Evolutionary conservation across 2,113 vertebrate species (phyloP), one percentile per base, ranked within the genome.

Genomic region (Notechis scutatus): DNA sequence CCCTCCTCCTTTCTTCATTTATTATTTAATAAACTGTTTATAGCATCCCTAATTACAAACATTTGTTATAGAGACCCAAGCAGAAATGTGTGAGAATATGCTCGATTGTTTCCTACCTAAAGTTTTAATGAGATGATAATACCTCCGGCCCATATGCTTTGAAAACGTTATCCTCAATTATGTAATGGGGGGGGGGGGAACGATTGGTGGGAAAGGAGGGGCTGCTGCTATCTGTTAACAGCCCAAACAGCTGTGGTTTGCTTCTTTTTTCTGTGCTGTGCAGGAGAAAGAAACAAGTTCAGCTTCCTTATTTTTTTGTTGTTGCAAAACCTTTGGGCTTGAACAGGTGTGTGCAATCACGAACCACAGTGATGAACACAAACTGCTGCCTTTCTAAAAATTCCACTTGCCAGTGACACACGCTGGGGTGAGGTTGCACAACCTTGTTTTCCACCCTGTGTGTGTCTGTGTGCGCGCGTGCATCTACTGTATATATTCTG

Each of bases 281-380:
- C 92, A 90, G 96, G 97, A 97, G 98, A 98, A 97, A 98, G 97
- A 97, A 95, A 96, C 89, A 92, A 97, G 97, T 97, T 97, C 96
- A 98, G 97, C 97, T 98, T 98, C 97, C 98, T 95, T 97, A 97
- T 96, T 97, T 97, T 96, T 96, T 95, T 97, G 97, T 90, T 94
- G 97, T 98, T 98, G 98, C 98, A 98, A 98, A 98, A 98, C 97
- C 97, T 97, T 97, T 20, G 74, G 96, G 97, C 96, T 3, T 11
- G 94, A 98, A 98, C 98, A 99, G 98, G 98, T 98, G 98, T 98
- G 98, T 97, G 97, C 97, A 98, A 98, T 98, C 97, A 94, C 18
- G 96, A 98, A 98, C 98, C 98, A 94, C 98, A 98, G 96, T 95
- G 12, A 98, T 97, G 97, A 96, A 95, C 97, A 97, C 97, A 98